These are phyloP conservation scores for Aphaenogaster ashmeadi DNA, from an alignment of 1,140 invertebrate genomes.

Conservation along the genomic window DNA sequence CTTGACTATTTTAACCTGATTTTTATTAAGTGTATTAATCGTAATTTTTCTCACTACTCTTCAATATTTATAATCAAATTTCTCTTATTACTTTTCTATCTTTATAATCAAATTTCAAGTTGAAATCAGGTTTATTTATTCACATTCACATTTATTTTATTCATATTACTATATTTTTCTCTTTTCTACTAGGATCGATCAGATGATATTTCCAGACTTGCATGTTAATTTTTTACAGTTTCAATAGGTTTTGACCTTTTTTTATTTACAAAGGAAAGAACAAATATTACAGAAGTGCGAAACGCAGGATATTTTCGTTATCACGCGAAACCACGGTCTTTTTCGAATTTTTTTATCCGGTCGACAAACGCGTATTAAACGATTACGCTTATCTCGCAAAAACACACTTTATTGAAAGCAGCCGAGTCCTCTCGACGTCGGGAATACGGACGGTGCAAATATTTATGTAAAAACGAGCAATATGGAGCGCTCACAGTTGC, in stretches of 20 bases:
- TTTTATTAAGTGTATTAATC: not conserved
- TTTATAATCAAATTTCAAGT: constrained; percentile 15
- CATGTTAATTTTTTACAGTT: no score
- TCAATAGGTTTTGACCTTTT: not conserved
- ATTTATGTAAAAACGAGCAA: constrained; percentile 49
- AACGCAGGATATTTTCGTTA: not conserved
- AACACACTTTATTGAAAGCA: constrained; percentile 42
- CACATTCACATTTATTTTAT: not conserved
- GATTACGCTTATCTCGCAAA: constrained; percentile 52
- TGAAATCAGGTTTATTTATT: not conserved
- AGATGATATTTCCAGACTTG: not conserved
- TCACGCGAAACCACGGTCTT: not conserved
- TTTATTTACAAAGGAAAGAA: no score
- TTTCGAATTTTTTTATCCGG: constrained; percentile 8
- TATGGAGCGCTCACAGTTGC: constrained; percentile 2
- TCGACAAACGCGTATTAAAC: constrained; percentile 34
- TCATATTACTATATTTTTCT: not conserved
- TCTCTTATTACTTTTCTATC: not conserved
- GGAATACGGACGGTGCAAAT: constrained; percentile 33
- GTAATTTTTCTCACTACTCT: not conserved
- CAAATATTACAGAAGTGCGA: not conserved
- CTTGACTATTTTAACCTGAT: not conserved
- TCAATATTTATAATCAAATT: not conserved
- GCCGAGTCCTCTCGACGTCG: not conserved
- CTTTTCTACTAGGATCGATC: not conserved